These are phyloP conservation scores for Trachelus tabidus DNA, from an alignment of 2,888 invertebrate genomes.

Conservation along the genomic window DNA sequence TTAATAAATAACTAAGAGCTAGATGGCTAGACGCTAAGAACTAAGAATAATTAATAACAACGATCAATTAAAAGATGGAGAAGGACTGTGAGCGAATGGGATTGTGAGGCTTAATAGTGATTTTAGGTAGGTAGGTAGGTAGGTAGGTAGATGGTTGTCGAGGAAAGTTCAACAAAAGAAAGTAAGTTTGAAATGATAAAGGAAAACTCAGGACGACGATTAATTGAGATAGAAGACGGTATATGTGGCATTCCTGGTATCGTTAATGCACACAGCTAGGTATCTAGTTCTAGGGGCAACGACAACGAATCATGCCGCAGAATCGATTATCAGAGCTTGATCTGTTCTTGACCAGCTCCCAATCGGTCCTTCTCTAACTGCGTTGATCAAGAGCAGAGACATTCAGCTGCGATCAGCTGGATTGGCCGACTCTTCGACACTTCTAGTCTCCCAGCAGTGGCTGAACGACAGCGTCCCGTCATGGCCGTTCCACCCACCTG, in stretches of 20 bases:
- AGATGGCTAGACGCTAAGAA: not conserved
- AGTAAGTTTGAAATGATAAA: conserved; percentile 30
- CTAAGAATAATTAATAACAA: not conserved
- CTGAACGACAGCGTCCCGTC: not conserved
- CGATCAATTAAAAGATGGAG: not conserved
- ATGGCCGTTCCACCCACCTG: not conserved
- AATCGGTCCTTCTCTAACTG: not conserved
- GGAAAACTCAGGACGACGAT: conserved; percentile 25
- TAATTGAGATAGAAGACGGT: conserved; percentile 38
- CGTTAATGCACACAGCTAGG: conserved; percentile 64
- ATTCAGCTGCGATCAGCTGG: not conserved
- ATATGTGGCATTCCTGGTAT: conserved; percentile 61
- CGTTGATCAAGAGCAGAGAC: not conserved
- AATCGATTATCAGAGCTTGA: conserved; percentile 36
- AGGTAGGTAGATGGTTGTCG: not conserved
- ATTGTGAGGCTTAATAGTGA: not conserved
- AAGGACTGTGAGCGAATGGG: not conserved
- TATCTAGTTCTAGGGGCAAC: conserved; percentile 63
- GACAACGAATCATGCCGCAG: conserved; percentile 66
- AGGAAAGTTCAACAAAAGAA: not conserved
- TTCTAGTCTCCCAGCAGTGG: not conserved
- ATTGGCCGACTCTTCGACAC: not conserved
- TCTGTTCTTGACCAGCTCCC: not conserved
- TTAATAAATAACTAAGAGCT: not conserved
- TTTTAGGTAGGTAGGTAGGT: not conserved